Evolutionary conservation across 2,113 vertebrate species (phyloP), one percentile per base, ranked within the genome.

Genomic region (Thamnaconus septentrionalis): DNA sequence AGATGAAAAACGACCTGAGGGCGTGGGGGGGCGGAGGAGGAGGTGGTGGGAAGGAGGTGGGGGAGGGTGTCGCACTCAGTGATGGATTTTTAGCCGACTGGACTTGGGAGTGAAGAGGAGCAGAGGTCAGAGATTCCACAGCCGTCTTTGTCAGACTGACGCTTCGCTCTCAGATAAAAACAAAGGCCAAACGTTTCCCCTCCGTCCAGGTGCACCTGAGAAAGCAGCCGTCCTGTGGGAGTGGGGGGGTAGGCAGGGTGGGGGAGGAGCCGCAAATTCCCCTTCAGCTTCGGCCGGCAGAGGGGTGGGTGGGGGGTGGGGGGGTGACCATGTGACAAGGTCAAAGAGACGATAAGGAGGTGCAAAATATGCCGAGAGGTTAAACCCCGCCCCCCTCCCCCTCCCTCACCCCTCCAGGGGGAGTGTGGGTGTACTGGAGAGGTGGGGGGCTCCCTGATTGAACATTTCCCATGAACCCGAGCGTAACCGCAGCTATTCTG

Each of bases 381-480:
- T 59, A 55, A 57, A 63, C 45, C 49, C 56, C 60, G n/a, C 1
- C 59, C 8, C 57, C n/a, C n/a, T n/a, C n/a, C n/a, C n/a, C n/a
- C n/a, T n/a, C n/a, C n/a, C n/a, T n/a, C 60, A 12, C 1, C 59
- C 8, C 57, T 66, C 74, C 31, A 62, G 62, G 56, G 69, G 39
- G 5, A 7, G 49, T 41, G 75, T 60, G 75, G 63, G 66, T 61
- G 18, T 31, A 1, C 18, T 8, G 48, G 48, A 8, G n/a, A 56
- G 59, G 78, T 46, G 44, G 53, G 64, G 56, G 75, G 46, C 49
- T 70, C 53, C 60, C 55, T 68, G 60, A 75, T 12, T 64, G 69
- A 83, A 78, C 31, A 42, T 69, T 83, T 86, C 83, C 80, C 78
- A 79, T 64, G 65, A 59, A 69, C 57, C 45, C 39, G 53, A 69